Base-by-base conservation (phyloP, 2,797 vertebrate species). In the Oreortyx pictus region DNA sequence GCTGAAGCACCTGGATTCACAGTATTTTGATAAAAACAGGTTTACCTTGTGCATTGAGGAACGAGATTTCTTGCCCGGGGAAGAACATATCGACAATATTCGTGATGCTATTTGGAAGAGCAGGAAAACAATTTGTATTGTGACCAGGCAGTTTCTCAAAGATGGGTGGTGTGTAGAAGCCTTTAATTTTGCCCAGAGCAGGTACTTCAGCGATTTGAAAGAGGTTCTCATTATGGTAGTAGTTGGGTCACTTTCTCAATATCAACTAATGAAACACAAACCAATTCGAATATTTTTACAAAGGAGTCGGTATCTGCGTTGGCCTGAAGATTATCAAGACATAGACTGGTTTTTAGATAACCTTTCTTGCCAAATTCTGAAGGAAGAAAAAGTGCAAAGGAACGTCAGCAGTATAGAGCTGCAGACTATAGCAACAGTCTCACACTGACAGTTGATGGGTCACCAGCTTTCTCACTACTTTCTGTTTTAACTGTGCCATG, bases 121-220 rank as follows among this genome's bases (percentile, higher is more conserved):
- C 94, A 98, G 97, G 33, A 99, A 99, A 95, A 98, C 98, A 0
- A 81, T 99, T 15, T 99, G 98, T 44, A 52, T 99, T 6, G 98
- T 99, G 90, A 99, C 98, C 78, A 98, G 97, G 68, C 97, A 98
- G 61, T 99, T 99, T 88, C 98, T 99, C 4, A 98, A 97, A 79
- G 99, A 99, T 6, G 98, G 98, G 8, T 99, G 99, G 99, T 99
- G 98, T 80, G 96, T 99, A 31, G 98, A 99, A 97, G 98, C 98
- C 25, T 99, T 99, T 91, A 96, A 96, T 72, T 96, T 98, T 3
- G 98, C 98, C 39, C 98, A 98, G 93, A 97, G 97, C 46, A 97
- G 98, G 85, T 98, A 98, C 88, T 95, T 98, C 15, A 96, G 97
- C 43, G 98, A 99, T 64, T 94, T 98, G 57, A 97, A 82, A 6